Base-by-base conservation (phyloP, 2,797 vertebrate species). In the Tympanoctomys barrerae region DNA sequence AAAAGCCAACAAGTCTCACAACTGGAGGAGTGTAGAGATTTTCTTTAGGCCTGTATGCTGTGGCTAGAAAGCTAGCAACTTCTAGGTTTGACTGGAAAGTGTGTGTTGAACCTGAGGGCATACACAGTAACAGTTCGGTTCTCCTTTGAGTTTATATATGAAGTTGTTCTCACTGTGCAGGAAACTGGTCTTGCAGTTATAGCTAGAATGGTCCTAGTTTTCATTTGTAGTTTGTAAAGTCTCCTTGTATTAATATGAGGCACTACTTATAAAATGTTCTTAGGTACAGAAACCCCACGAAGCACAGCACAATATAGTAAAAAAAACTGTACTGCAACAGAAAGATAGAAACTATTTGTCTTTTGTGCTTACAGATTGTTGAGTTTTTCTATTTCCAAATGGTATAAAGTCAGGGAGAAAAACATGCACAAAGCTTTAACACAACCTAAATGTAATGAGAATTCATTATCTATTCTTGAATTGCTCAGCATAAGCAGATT, bases 341-440 rank as follows among this genome's bases (percentile, higher is more conserved):
- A 54, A 39, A 91, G 42, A 82, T 33, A 36, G 54, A 94, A 92
- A 77, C 46, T 79, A 24, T 88, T 93, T 85, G 12, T 75, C 91
- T 86, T 95, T 90, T 92, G 52, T 92, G 78, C 93, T 83, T 89
- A 42, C 5, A 89, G 85, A 91, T 91, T 84, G 18, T 97, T 97
- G 82, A 79, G 31, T 59, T 70, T 97, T 96, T 97, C 21, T 92
- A 54, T 97, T 95, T 96, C 80, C 28, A 81, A 96, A 82, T 59
- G 79, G 49, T 88, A 68, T 97, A 87, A 96, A 97, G 93, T 93
- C 87, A 59, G 87, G 84, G 61, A 71, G 28, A 92, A 71, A 92
- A 26, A 22, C 52, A 57, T 5, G 54, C 92, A 90, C 36, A 91
- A 66, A 93, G 95, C 94, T 87, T 87, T 77, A 87, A 71, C 31